phyloP scores from a whole-genome alignment of 2,888 invertebrate species.

The Ditula angustiorana region DNA sequence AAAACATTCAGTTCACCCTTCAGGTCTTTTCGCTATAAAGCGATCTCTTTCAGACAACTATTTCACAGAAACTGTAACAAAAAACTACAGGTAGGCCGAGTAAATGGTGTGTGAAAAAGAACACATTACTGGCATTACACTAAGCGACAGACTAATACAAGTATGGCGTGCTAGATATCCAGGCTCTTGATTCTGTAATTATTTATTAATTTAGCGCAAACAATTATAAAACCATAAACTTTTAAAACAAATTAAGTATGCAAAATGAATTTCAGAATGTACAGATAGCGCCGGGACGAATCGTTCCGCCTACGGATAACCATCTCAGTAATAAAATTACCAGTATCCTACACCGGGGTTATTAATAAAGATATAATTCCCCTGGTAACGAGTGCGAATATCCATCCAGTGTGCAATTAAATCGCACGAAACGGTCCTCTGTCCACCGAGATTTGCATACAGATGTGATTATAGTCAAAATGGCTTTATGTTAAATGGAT shows the following conservation, averaged over 20 bases:
- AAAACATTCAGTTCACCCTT: too few species aligned
- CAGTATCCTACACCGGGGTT: slow-evolving; percentile 44
- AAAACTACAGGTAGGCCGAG: too few species aligned
- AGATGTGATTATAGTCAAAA: slow-evolving; percentile 39
- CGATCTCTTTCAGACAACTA: too few species aligned
- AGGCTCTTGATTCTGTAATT: background rate
- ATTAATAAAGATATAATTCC: slow-evolving; percentile 48
- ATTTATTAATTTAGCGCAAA: background rate
- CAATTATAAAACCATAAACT: background rate
- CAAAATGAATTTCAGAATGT: background rate
- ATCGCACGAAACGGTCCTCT: slow-evolving; percentile 35
- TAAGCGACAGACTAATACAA: too few species aligned
- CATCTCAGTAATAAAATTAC: slow-evolving; percentile 45
- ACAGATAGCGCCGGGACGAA: background rate
- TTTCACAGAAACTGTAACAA: too few species aligned
- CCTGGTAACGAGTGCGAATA: slow-evolving; percentile 38
- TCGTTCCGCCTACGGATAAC: slow-evolving; percentile 17
- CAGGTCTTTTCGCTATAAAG: too few species aligned
- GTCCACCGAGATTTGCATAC: slow-evolving; percentile 39
- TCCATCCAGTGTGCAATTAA: slow-evolving; percentile 40
- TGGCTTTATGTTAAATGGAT: slow-evolving; percentile 38
- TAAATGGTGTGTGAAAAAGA: too few species aligned
- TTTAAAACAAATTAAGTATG: slow-evolving; percentile 1
- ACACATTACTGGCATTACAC: too few species aligned
- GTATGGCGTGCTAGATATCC: too few species aligned